Percentiles rank a stretch among this genome's conserved stretches.
These are phyloP conservation scores for Sylvia borin DNA, from an alignment of 2,797 vertebrate genomes.

Conservation along the genomic window DNA sequence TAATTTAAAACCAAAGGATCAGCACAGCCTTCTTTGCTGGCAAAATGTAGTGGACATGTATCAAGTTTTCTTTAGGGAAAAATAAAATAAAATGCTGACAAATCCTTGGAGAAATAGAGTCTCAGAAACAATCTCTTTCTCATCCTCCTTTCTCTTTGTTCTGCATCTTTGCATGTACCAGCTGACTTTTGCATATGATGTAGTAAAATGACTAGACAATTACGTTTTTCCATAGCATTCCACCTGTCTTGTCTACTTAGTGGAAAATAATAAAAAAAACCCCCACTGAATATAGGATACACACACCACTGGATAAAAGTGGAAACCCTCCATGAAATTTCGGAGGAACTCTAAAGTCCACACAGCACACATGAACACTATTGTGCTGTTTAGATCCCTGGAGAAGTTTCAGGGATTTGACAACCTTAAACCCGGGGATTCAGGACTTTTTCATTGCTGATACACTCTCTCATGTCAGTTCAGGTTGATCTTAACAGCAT, in stretches of 20 bases:
- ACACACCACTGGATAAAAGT: background rate
- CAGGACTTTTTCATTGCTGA: conserved; percentile 19
- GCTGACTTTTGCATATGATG: background rate
- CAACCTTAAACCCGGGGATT: conserved; percentile 29
- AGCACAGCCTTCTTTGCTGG: background rate
- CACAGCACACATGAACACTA: accelerated
- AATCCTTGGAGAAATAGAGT: background rate
- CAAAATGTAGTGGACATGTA: conserved; percentile 26
- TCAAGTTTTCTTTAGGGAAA: background rate
- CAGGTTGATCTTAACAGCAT: background rate
- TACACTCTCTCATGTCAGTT: conserved; percentile 37
- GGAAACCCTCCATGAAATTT: background rate
- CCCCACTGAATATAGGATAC: too few species aligned
- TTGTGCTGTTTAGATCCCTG: background rate
- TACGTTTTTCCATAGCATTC: background rate
- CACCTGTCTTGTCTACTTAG: background rate
- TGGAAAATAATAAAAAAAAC: background rate
- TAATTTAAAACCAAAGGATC: conserved; percentile 51
- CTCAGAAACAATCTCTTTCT: background rate
- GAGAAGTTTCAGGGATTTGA: conserved; percentile 33
- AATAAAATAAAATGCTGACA: background rate
- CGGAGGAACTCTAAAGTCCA: background rate
- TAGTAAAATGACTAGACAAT: background rate
- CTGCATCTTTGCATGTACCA: background rate
- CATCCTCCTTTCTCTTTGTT: conserved; percentile 34